These are phyloP conservation scores for Rana temporaria DNA, from an alignment of 2,113 vertebrate genomes.

Conservation along the genomic window DNA sequence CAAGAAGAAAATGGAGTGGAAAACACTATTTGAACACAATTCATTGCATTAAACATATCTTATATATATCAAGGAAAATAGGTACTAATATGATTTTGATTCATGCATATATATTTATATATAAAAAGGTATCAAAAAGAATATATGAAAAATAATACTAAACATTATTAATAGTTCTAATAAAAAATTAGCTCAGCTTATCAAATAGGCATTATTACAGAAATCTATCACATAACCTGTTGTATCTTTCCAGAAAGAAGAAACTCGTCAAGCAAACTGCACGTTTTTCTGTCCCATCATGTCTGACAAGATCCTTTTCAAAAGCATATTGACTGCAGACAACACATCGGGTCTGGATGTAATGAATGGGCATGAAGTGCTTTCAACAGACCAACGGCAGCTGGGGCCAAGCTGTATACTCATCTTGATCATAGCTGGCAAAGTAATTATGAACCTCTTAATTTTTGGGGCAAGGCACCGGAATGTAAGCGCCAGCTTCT, in stretches of 20 bases:
- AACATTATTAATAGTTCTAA: no score
- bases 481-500: slow-evolving; percentile 68
- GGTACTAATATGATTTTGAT: no score
- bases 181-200: no score
- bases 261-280: neutral
- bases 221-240: no score
- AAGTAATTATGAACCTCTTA: slow-evolving; percentile 76
- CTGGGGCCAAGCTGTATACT: slow-evolving; percentile 66
- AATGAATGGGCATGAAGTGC: neutral
- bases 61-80: no score
- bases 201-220: no score
- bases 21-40: no score
- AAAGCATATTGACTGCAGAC: slow-evolving; percentile 37
- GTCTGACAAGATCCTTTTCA: slow-evolving; percentile 48
- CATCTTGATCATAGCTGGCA: slow-evolving; percentile 75
- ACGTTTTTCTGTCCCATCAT: neutral
- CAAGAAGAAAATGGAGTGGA: no score
- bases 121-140: no score
- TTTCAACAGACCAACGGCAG: neutral
- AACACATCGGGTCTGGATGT: slow-evolving; percentile 10
- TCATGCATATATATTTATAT: no score
- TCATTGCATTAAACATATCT: no score
- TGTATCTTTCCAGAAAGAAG: neutral
- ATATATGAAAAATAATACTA: no score
- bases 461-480: slow-evolving; percentile 71